These are phyloP conservation scores for Spialia ferax DNA, from an alignment of 2,888 invertebrate species.

Conservation along the genomic window DNA sequence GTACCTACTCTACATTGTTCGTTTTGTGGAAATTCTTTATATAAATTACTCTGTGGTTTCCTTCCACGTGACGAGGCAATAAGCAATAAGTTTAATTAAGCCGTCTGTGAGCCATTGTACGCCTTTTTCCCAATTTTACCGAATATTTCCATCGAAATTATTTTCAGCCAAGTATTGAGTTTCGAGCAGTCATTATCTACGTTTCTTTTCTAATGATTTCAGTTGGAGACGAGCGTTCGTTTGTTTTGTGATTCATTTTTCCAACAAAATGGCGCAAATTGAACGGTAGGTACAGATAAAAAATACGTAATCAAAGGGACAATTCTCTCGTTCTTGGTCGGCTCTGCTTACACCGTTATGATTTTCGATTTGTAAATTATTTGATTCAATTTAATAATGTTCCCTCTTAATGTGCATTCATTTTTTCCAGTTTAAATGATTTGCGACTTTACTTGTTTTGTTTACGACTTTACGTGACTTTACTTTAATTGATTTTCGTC, in stretches of 20 bases:
- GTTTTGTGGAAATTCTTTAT: neutral
- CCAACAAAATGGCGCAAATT: slow-evolving; percentile 23
- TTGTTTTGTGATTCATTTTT: slow-evolving; percentile 26
- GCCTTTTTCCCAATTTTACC: neutral
- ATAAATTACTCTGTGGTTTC: slow-evolving; percentile 11
- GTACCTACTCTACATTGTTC: neutral
- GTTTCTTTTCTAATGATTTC: slow-evolving; percentile 28
- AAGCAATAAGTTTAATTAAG: slow-evolving; percentile 25
- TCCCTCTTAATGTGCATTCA: neutral
- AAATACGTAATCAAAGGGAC: slow-evolving; percentile 20
- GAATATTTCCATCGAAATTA: slow-evolving; percentile 21
- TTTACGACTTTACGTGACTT: no score
- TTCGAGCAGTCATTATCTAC: slow-evolving; percentile 26
- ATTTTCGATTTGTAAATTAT: slow-evolving; percentile 11
- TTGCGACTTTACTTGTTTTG: no score
- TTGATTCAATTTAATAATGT: neutral
- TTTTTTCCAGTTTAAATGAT: no score
- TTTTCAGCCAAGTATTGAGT: slow-evolving; percentile 23
- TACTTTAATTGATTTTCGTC: no score
- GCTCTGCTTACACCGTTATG: neutral
- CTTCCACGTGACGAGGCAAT: slow-evolving; percentile 15
- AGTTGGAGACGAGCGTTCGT: slow-evolving; percentile 10
- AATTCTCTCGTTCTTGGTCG: neutral
- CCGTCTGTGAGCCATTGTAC: slow-evolving; percentile 11
- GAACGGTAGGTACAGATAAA: slow-evolving; percentile 19